These are phyloP conservation scores for Amphipoea oculea DNA, from an alignment of 2,888 invertebrate species.

Conservation along the genomic window DNA sequence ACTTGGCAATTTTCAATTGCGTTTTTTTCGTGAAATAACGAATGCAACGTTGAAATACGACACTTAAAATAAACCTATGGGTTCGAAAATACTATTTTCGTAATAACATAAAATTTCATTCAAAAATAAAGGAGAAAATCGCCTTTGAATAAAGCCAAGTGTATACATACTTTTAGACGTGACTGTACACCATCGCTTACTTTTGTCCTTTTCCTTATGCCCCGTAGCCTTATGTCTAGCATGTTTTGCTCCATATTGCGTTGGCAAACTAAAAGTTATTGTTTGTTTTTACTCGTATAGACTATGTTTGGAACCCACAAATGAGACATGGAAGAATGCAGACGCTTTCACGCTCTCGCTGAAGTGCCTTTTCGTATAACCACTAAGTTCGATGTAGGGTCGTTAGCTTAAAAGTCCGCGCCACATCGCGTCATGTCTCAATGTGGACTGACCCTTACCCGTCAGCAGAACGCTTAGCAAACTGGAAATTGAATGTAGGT, in stretches of 20 bases:
- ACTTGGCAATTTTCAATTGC: too few relatives aligned
- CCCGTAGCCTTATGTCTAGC: not conserved
- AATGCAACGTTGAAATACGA: too few relatives aligned
- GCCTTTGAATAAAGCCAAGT: too few relatives aligned
- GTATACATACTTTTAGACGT: too few relatives aligned
- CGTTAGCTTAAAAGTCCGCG: not conserved
- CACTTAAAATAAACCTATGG: too few relatives aligned
- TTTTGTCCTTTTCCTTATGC: not conserved
- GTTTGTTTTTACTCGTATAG: too few relatives aligned
- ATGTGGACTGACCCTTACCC: not conserved
- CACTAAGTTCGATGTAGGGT: not conserved
- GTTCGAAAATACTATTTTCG: too few relatives aligned
- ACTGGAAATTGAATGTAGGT: conserved; percentile 46
- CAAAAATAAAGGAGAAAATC: too few relatives aligned
- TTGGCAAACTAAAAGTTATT: not conserved
- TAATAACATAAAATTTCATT: too few relatives aligned
- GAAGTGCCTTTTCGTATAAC: not conserved
- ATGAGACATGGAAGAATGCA: too few relatives aligned
- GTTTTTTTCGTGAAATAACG: too few relatives aligned
- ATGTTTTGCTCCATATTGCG: not conserved
- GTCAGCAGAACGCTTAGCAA: conserved; percentile 31
- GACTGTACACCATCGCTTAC: not conserved
- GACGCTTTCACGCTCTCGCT: not conserved
- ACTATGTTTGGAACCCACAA: too few relatives aligned
- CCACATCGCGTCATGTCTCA: not conserved